Base-by-base conservation (phyloP, 1,140 invertebrate genomes). In the Ruditapes philippinarum region DNA sequence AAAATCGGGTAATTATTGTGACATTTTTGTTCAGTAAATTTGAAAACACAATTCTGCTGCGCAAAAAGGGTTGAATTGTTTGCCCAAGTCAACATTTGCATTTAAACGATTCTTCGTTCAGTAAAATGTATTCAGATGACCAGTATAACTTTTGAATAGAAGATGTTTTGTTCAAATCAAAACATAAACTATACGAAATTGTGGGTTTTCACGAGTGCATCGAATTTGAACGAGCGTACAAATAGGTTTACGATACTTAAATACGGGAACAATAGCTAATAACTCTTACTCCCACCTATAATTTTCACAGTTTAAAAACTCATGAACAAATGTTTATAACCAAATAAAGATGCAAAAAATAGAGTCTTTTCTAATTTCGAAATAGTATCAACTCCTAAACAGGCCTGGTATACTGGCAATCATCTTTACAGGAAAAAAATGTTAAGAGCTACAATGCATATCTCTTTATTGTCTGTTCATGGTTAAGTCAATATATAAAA, bases 251-350 rank as follows among this genome's bases (percentile, higher is more conserved):
- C 74, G 54, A 54, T 49, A 54, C 49, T 25, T 33, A 78, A 78
- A 54, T 36, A 28, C 51, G 17, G 49, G 28, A 7, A 49, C 74
- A 78, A 54, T 28, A 54, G 74, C 45, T 36, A 51, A 78, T 78
- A 78, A 78, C 49, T 78, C 74, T 33, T 38, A 14, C 25, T 51
- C 45, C 12, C 5, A 68, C 62, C 45, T 68, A 51, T 84, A 49
- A 84, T 84, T 84, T 84, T 54, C 82, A 51, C 82, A 49, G 49
- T 84, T 84, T 73, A 84, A 70, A 84, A 65, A 70, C 62, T 45
- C 62, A 73, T 84, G 82, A 73, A 84, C 60, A 49, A 51, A 45
- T 54, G 74, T 84, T 84, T 84, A 84, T 74, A 65, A 28, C 49
- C n/a, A 45, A 81, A 45, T 62, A 54, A 84, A 74, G 40, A 36